A percentile compares a stretch with the other conserved stretches of the same genome.
phyloP scores from a whole-genome alignment of 2,888 invertebrate species.

The Diaperis boleti region DNA sequence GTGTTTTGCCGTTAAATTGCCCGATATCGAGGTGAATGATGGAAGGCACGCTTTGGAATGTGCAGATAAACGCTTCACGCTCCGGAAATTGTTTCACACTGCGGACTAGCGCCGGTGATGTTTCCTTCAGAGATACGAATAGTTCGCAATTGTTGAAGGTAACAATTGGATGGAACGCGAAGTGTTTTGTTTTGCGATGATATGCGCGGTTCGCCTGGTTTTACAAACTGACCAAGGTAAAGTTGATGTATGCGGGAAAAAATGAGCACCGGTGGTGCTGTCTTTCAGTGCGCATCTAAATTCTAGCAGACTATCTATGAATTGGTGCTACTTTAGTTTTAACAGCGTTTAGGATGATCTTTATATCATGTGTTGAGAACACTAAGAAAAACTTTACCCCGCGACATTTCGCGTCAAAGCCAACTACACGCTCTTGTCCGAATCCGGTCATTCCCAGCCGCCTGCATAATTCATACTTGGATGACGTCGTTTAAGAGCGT shows the following conservation, averaged over 20 bases:
- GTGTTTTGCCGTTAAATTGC: slow-evolving; percentile 26
- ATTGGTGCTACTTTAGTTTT: no score
- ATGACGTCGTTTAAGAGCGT: slow-evolving; percentile 36
- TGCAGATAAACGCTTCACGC: slow-evolving; percentile 36
- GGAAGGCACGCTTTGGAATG: slow-evolving; percentile 38
- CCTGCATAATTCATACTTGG: slow-evolving; percentile 36
- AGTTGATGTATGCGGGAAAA: no score
- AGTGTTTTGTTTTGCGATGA: background rate
- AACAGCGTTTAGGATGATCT: no score
- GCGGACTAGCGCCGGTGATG: slow-evolving; percentile 14
- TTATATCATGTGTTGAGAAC: no score
- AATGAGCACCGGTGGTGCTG: no score
- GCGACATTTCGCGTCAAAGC: no score
- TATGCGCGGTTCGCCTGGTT: no score
- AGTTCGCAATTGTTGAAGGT: slow-evolving; percentile 3
- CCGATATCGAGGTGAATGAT: slow-evolving; percentile 34
- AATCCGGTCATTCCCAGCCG: slow-evolving; percentile 12
- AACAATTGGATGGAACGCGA: background rate
- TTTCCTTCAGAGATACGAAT: slow-evolving; percentile 32
- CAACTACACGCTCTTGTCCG: background rate
- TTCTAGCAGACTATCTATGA: no score
- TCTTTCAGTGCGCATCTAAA: no score
- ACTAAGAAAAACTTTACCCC: no score
- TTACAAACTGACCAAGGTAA: no score
- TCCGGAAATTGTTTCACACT: slow-evolving; percentile 41